Evolutionary conservation across 2,113 vertebrate species (phyloP), one percentile per base, ranked within the genome.

Genomic region (Symphodus melops): DNA sequence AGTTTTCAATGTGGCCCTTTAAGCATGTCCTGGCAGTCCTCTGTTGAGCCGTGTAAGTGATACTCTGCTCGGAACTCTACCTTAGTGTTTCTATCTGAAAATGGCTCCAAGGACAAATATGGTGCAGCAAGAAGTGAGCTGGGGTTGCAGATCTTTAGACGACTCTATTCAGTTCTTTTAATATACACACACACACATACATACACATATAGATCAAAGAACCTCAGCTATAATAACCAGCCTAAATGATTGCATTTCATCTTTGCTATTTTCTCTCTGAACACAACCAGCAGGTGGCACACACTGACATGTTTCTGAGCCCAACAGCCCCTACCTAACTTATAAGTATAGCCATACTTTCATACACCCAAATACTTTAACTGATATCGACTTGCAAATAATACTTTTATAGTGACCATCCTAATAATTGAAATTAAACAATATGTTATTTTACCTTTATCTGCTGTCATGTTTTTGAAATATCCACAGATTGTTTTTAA

Each of bases 241-340:
- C 28, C 28, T 33, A 33, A 33, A 33, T 33, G 1, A 61, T 28
- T 65, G 60, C 41, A 71, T 14, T 33, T 33, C 3, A 33, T 33
- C 28, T 33, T 33, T 33, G 44, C 39, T 56, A n/a, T 6, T 51
- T 42, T 20, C 6, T 36, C n/a, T 63, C 46, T 56, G 9, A 76
- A 72, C 1, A 54, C 61, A 56, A 49, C 88, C 88, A 90, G 85
- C 82, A 91, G 88, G 71, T 77, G 88, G 90, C 86, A 74, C 19
- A 75, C 63, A 54, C 11, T 41, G 39, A 76, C 59, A 75, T 25
- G 33, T 49, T 75, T 55, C 48, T n/a, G 39, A 52, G 5, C 12
- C 7, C 33, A 19, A 21, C 36, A 66, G 20, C 11, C 19, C 56
- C 68, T 41, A 23, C 54, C 21, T 21, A 13, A 14, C 39, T 36